These are phyloP conservation scores for Drosophila navojoa DNA, from an alignment of 1,140 invertebrate species.

Conservation along the genomic window DNA sequence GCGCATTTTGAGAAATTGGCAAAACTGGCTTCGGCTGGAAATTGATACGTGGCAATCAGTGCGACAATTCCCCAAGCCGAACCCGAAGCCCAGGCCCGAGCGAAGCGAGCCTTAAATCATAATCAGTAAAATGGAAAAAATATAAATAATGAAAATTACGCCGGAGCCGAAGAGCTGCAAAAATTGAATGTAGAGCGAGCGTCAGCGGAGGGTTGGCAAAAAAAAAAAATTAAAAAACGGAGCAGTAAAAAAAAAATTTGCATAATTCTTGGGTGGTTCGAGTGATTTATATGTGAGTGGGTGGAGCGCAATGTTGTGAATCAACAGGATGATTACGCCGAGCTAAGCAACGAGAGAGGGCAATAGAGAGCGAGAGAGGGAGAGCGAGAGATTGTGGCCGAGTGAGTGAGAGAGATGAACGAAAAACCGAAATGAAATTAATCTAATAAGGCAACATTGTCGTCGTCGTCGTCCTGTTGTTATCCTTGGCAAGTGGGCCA, in stretches of 20 bases:
- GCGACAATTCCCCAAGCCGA: slow-evolving; percentile 39
- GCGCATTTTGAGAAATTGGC: slow-evolving; percentile 75
- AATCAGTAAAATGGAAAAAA: slow-evolving; percentile 82
- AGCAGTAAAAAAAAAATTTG: slow-evolving; percentile 62
- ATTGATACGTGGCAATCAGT: slow-evolving; percentile 77
- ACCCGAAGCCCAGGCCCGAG: slow-evolving; percentile 3
- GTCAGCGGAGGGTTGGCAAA: slow-evolving; percentile 50
- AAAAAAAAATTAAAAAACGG: slow-evolving; percentile 1
- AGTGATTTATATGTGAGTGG: slow-evolving; percentile 36
- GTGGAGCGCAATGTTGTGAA: slow-evolving; percentile 49
- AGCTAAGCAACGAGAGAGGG: neutral
- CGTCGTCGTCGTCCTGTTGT: slow-evolving; percentile 29
- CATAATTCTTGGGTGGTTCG: slow-evolving; percentile 59
- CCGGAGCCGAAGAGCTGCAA: slow-evolving; percentile 38
- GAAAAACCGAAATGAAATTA: slow-evolving; percentile 80
- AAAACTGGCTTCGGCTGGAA: slow-evolving; percentile 68
- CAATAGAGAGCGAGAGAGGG: neutral
- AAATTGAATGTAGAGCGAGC: slow-evolving; percentile 72
- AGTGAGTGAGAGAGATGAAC: slow-evolving; percentile 13
- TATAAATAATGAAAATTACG: slow-evolving; percentile 81
- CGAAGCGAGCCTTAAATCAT: slow-evolving; percentile 72
- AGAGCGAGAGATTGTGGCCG: neutral
- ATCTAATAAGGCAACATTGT: slow-evolving; percentile 79
- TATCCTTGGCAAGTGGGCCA: slow-evolving; percentile 18
- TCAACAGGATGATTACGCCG: slow-evolving; percentile 74